Evolutionary conservation across 2,888 invertebrate species (phyloP).

Genomic region (Lycaena phlaeas): DNA sequence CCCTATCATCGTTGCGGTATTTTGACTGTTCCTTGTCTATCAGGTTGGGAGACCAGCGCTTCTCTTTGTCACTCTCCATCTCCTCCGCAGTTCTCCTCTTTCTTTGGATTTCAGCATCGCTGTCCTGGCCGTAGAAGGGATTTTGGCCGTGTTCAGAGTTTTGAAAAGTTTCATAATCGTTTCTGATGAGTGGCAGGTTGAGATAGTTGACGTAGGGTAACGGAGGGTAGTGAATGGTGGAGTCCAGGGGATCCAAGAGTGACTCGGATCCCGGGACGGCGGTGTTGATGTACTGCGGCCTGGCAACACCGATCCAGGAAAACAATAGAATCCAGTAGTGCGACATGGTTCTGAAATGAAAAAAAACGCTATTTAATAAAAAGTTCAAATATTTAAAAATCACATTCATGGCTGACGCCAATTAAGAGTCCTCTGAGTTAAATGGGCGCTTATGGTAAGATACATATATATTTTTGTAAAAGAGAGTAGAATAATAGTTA

Average conservation of each 20-base stretch:
- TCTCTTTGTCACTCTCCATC: constrained; percentile 23
- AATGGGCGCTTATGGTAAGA: no score
- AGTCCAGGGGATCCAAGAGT: constrained; percentile 31
- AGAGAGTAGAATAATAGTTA: no score
- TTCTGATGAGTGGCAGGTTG: constrained; percentile 27
- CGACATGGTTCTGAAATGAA: constrained; percentile 53
- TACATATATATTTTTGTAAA: no score
- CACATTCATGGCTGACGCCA: no score
- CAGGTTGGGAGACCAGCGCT: constrained; percentile 36
- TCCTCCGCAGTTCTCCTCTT: constrained; percentile 23
- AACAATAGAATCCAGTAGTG: constrained; percentile 50
- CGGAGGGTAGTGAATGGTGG: constrained; percentile 29
- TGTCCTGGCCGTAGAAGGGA: constrained; percentile 25
- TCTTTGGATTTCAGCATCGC: constrained; percentile 23
- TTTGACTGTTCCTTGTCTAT: constrained; percentile 37
- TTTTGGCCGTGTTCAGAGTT: constrained; percentile 20
- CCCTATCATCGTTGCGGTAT: constrained; percentile 29
- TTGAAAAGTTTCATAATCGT: constrained; percentile 25
- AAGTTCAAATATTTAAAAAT: no score
- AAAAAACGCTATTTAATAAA: background rate
- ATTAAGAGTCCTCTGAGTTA: no score
- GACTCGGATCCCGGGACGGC: constrained; percentile 32
- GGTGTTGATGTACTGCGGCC: constrained; percentile 51
- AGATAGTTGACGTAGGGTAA: constrained; percentile 38
- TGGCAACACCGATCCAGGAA: constrained; percentile 48